A percentile compares a stretch with the other conserved stretches of the same genome.
Conservation (phyloP, 2,888 invertebrate genomes). For the Mythimna lalbum region DNA sequence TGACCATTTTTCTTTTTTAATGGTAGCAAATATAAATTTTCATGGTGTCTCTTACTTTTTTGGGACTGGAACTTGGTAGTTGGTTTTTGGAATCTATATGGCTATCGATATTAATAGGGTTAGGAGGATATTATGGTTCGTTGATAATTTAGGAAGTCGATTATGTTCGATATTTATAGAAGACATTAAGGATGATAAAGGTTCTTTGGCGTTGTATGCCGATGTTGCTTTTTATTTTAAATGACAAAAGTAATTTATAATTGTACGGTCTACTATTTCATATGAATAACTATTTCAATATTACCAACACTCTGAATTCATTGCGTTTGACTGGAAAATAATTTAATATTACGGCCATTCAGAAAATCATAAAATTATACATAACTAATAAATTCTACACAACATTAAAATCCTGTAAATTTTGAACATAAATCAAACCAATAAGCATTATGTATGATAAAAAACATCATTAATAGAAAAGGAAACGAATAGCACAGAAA, state of each 20-base stretch:
- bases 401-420: neutral
- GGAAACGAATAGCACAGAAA: neutral
- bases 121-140: constrained; percentile 33
- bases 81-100: constrained; percentile 44
- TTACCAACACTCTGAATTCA: neutral
- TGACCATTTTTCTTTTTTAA: constrained; percentile 69
- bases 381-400: neutral
- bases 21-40: constrained; percentile 70
- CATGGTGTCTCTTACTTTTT: constrained; percentile 63
- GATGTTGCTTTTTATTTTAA: neutral
- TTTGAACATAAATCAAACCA: neutral
- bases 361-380: neutral
- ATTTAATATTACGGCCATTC: neutral
- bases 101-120: constrained; percentile 22
- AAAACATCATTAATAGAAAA: neutral
- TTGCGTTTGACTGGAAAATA: neutral
- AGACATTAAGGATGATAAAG: constrained; percentile 23
- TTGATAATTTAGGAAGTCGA: constrained; percentile 41
- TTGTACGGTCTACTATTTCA: neutral
- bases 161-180: constrained; percentile 29
- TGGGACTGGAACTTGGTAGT: constrained; percentile 64
- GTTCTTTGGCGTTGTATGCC: neutral
- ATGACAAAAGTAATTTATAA: neutral
- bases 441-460: neutral
- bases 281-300: neutral